Conservation (phyloP, 2,888 invertebrate species). For the Epsilonema sp. region DNA sequence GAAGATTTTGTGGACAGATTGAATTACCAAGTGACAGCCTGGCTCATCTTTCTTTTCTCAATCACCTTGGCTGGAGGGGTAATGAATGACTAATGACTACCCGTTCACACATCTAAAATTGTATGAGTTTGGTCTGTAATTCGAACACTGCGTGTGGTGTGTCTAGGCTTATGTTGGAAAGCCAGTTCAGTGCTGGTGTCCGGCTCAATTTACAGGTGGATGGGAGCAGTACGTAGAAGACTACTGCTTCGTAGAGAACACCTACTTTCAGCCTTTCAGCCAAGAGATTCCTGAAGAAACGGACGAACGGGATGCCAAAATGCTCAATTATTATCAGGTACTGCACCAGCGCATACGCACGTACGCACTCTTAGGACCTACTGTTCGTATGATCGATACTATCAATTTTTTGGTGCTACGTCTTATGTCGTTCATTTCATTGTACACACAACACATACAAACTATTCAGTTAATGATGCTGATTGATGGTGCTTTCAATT, state of each 20-base stretch:
- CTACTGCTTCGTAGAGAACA: slow-evolving; percentile 37
- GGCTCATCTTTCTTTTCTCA: slow-evolving; percentile 30
- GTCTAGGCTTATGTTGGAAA: slow-evolving; percentile 29
- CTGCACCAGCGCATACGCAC: too few relatives aligned
- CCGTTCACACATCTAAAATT: too few relatives aligned
- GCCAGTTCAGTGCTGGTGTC: slow-evolving; percentile 33
- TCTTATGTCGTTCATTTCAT: too few relatives aligned
- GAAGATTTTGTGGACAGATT: slow-evolving; percentile 34
- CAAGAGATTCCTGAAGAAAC: slow-evolving; percentile 10
- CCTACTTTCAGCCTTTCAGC: slow-evolving; percentile 26
- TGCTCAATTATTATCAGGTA: slow-evolving; percentile 18
- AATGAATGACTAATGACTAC: too few relatives aligned
- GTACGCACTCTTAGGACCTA: too few relatives aligned
- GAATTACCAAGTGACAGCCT: slow-evolving; percentile 32
- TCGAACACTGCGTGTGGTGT: too few relatives aligned
- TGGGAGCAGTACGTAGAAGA: slow-evolving; percentile 36
- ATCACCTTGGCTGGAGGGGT: slow-evolving; percentile 27
- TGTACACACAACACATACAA: background rate
- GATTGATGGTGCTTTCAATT: too few relatives aligned
- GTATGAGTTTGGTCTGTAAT: too few relatives aligned
- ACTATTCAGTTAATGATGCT: too few relatives aligned
- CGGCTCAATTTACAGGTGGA: slow-evolving; percentile 31
- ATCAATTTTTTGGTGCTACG: too few relatives aligned
- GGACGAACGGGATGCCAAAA: slow-evolving; percentile 12
- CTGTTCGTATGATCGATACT: too few relatives aligned